Conservation (phyloP, 2,888 invertebrate genomes). For the Stegana nigrithorax region DNA sequence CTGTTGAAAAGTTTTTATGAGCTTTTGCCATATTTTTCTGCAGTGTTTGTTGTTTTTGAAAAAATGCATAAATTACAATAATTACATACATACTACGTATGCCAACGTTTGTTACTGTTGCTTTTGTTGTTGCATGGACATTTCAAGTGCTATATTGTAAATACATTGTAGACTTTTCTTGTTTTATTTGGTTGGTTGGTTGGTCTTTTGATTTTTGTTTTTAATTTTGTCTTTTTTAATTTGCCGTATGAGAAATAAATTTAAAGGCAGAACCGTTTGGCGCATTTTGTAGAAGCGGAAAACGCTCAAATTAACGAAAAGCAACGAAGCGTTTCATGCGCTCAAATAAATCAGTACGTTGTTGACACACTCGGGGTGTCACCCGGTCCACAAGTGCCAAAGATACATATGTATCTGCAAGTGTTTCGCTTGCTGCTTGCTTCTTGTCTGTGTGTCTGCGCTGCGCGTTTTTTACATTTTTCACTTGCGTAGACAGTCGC, state of each 20-base stretch:
- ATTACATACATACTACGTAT: no score
- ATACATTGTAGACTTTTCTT: no score
- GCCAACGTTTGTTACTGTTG: slow-evolving; percentile 43
- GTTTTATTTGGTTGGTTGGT: no score
- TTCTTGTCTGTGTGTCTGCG: slow-evolving; percentile 30
- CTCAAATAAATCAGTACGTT: slow-evolving; percentile 67
- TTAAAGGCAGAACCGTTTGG: no score
- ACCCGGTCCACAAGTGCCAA: slow-evolving; percentile 30
- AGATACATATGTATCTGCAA: slow-evolving; percentile 24
- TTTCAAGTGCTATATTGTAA: no score
- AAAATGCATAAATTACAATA: slow-evolving; percentile 50
- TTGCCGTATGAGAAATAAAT: not conserved
- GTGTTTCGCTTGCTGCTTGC: slow-evolving; percentile 16
- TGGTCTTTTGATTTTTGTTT: no score
- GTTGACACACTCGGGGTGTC: slow-evolving; percentile 64
- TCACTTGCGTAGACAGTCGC: slow-evolving; percentile 30
- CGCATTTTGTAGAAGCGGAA: no score
- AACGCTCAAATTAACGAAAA: slow-evolving; percentile 67
- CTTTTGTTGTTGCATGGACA: not conserved
- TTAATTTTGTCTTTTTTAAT: not conserved
- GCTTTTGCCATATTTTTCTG: slow-evolving; percentile 32
- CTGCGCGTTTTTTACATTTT: slow-evolving; percentile 30
- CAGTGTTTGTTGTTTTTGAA: slow-evolving; percentile 22
- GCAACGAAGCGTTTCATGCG: slow-evolving; percentile 67
- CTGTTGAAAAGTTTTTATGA: slow-evolving; percentile 49